Evolutionary conservation across 2,113 vertebrate genomes (phyloP), one percentile per base, ranked within the genome.

Genomic region (Dendropsophus ebraccatus): DNA sequence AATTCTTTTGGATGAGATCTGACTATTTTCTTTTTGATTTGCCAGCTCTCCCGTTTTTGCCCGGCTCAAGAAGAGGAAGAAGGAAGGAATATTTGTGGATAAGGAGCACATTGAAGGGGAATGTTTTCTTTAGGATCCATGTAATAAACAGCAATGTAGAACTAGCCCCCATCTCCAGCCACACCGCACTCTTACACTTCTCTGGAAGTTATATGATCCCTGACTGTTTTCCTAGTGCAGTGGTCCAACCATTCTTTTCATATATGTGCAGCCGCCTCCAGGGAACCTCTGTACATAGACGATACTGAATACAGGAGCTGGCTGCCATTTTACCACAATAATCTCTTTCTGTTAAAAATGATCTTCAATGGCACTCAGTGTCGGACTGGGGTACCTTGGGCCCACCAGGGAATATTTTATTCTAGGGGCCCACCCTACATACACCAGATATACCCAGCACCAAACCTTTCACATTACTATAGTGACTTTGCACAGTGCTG

Each of bases 1-100:
- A 82, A 82, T 82, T 70, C 60, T 67, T 82, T 70, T 82, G 81
- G 81, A 82, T 70, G 62, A 30, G 45, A 82, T 82, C 8, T 54
- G 49, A 35, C 23, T 81, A 41, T 67, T 69, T 69, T 82, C 47
- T 70, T 82, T n/a, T 82, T 70, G 65, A 70, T 82, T 70, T 82
- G 81, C 81, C 62, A 82, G 81, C 47, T 70, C 28, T 52, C 62
- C 45, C 28, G 11, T 62, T 80, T n/a, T 21, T n/a, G 54, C 32
- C 12, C 32, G 5, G n/a, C 37, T 81, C 56, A 28, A 47, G 56
- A 17, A 62, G 56, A 62, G 37, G 78, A 81, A 81, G 35, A 62
- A 12, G 37, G 35, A 23, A 65, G 13, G 56, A 62, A 47, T 47
- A 45, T 65, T 65, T 62, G 41, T 65, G 60, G 47, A 62, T 45